phyloP scores from a whole-genome alignment of 2,113 vertebrate species.

The Rhinolophus sinicus region DNA sequence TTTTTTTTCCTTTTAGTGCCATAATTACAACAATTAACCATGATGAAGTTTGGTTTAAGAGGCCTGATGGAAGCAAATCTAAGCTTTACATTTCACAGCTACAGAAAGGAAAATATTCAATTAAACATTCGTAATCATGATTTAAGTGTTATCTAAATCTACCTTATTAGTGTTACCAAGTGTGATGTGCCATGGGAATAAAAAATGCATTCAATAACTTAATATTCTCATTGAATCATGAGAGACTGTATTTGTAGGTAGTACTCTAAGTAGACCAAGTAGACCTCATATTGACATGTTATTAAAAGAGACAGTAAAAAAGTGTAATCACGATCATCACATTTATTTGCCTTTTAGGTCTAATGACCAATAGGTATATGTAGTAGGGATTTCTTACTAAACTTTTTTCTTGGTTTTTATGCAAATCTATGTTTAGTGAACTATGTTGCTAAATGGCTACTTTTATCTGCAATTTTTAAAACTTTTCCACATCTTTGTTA shows the following conservation, averaged over 20 bases:
- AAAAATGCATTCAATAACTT: constrained; percentile 82
- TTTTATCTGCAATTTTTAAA: constrained; percentile 39
- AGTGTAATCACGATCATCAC: constrained; percentile 72
- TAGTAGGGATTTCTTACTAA: constrained; percentile 68
- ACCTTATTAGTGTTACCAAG: constrained; percentile 83
- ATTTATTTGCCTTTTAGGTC: constrained; percentile 70
- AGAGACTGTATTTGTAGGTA: constrained; percentile 74
- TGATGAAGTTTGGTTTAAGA: constrained; percentile 99
- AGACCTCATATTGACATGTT: constrained; percentile 69
- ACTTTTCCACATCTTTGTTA: constrained; percentile 53
- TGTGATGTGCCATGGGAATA: constrained; percentile 86
- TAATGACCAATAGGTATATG: constrained; percentile 59
- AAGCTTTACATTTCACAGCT: constrained; percentile 98
- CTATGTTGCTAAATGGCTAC: constrained; percentile 59
- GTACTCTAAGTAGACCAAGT: constrained; percentile 58
- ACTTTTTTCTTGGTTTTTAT: constrained; percentile 58
- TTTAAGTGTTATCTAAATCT: constrained; percentile 82
- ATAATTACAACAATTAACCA: constrained; percentile 98
- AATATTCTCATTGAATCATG: constrained; percentile 72
- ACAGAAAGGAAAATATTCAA: constrained; percentile 98
- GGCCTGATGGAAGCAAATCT: constrained; percentile 97
- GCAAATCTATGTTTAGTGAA: constrained; percentile 56
- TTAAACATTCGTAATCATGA: constrained; percentile 92
- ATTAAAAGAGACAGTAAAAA: constrained; percentile 69
- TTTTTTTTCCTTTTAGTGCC: constrained; percentile 86